Evolutionary conservation across 1,140 invertebrate species (phyloP), one percentile per base, ranked within the genome.

Genomic region (Leptinotarsa undecemlineata): DNA sequence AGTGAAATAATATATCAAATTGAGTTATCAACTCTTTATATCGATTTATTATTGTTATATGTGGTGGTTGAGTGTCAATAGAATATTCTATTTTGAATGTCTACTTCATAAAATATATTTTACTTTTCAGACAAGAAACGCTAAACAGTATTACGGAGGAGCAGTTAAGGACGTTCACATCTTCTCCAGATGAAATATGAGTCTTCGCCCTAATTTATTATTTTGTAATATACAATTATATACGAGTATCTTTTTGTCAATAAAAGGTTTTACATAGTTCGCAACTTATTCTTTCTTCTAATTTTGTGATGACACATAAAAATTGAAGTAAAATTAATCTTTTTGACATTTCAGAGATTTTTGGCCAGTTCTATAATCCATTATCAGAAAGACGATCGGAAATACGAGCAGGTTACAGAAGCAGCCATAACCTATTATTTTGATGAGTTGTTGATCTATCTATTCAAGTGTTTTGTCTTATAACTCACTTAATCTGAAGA

Each of bases 111-210:
- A 33, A 42, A 11, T 42, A 42, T 42, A 42, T 42, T 42, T 42
- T 42, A 11, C 33, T 72, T 80, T 78, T 74, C 68, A 77, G 73
- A 68, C 71, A 78, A 60, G 66, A 68, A 17, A 14, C 66, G 47
- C 33, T 72, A 19, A 76, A 82, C 74, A 60, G 51, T 57, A 57
- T 74, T 20, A 71, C 57, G 17, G 80, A 81, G 47, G 74, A 80
- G 76, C 75, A 82, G 77, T 68, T 79, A 66, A 79, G 77, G 68
- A 80, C 78, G 60, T 71, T 81, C 60, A 75, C 76, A 48, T n/a
- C 17, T 47, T 68, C 66, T n/a, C 19, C 66, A 42, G 14, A 26
- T 57, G 66, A 42, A 42, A 42, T 17, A 68, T 68, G 17, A 68
- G 33, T 42, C 15, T 42, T 66, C 17, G 66, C 42, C 42, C 21